Evolutionary conservation across 2,888 invertebrate species (phyloP).

Genomic region (Ectemnius cavifrons): DNA sequence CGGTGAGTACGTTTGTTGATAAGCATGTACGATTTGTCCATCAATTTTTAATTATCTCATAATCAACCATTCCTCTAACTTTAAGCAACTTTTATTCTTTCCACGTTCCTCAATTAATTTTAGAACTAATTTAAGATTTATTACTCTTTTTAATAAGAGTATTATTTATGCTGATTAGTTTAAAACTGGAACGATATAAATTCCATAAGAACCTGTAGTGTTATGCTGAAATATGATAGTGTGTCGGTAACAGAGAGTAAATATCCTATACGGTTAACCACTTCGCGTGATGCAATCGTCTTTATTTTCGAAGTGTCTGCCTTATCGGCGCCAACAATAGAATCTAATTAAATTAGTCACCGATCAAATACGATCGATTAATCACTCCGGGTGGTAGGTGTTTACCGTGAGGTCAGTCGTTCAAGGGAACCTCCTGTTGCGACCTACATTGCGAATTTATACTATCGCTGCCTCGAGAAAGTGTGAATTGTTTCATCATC

Average conservation of each 20-base stretch:
- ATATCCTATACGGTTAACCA: slow-evolving; percentile 17
- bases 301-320: slow-evolving; percentile 37
- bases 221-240: background rate
- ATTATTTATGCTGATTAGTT: too few relatives aligned
- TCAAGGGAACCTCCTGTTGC: slow-evolving; percentile 32
- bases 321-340: slow-evolving; percentile 47
- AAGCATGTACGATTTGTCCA: background rate
- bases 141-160: too few relatives aligned
- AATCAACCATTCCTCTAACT: background rate
- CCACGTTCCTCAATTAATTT: too few relatives aligned
- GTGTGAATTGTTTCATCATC: slow-evolving; percentile 23
- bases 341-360: slow-evolving; percentile 41
- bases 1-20: slow-evolving; percentile 85
- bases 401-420: slow-evolving; percentile 28
- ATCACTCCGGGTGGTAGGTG: slow-evolving; percentile 30
- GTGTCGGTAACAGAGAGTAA: slow-evolving; percentile 4
- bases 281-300: slow-evolving; percentile 26
- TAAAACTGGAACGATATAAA: too few relatives aligned
- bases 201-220: background rate
- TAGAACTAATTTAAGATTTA: too few relatives aligned
- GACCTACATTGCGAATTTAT: slow-evolving; percentile 38
- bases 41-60: background rate
- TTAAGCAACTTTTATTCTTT: too few relatives aligned
- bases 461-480: background rate
- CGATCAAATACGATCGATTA: slow-evolving; percentile 39